Evolutionary conservation across 2,888 invertebrate genomes (phyloP).

Genomic region (Ellobium chinense): DNA sequence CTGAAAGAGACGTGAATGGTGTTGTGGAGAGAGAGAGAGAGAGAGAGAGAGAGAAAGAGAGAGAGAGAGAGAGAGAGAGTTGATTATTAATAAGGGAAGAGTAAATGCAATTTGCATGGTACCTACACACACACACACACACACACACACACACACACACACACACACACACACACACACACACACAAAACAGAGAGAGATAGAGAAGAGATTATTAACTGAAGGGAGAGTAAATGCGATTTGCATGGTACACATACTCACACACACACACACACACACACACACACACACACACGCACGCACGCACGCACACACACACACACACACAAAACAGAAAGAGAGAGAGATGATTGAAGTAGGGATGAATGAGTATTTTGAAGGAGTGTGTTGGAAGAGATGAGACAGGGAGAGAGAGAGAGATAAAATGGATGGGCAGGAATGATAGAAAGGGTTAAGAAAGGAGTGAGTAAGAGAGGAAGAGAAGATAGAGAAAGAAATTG

Average conservation of each 20-base stretch:
- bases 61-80: not conserved
- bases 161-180: constrained; percentile 17
- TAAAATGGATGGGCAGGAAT: not conserved
- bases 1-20: not conserved
- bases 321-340: not conserved
- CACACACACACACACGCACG: not conserved
- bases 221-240: not conserved
- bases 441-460: not conserved
- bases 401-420: not conserved
- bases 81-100: too few species aligned
- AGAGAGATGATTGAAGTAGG: too few species aligned
- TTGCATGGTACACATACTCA: not conserved
- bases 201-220: not conserved
- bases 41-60: not conserved
- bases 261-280: not conserved
- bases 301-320: not conserved
- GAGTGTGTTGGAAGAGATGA: too few species aligned
- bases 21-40: not conserved
- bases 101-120: too few species aligned
- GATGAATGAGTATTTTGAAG: too few species aligned
- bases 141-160: constrained; percentile 25
- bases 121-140: constrained; percentile 25
- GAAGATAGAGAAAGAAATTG: too few species aligned
- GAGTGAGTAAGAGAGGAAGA: too few species aligned
- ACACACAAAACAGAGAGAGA: not conserved